These are phyloP conservation scores for Indicator indicator DNA, from an alignment of 2,113 vertebrate species.

Conservation along the genomic window DNA sequence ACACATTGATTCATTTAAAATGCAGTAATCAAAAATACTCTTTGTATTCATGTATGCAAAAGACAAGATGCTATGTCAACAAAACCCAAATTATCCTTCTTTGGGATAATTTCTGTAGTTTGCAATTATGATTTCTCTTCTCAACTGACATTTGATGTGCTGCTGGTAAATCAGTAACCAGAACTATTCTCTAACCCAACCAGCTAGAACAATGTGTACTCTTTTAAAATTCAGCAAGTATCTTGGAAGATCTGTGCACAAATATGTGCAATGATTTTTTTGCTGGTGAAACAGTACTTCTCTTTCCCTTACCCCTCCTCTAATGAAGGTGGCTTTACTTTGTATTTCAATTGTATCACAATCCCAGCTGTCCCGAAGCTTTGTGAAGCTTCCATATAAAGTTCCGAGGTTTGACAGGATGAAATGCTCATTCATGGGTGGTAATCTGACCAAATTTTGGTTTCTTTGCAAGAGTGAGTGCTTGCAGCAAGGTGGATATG, in stretches of 20 bases:
- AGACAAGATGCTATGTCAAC: not conserved
- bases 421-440: not conserved
- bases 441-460: not conserved
- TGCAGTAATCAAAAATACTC: not conserved
- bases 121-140: slow-evolving; percentile 15
- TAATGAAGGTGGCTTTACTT: not conserved
- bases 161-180: not conserved
- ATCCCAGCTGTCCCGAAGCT: not conserved
- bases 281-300: not conserved
- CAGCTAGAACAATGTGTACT: not conserved
- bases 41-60: not conserved
- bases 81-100: not conserved
- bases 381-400: not conserved
- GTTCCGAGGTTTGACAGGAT: not conserved
- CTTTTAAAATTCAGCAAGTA: not conserved
- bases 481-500: not conserved
- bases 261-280: not conserved
- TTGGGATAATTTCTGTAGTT: not conserved
- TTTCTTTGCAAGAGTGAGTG: not conserved
- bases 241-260: not conserved
- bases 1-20: not conserved
- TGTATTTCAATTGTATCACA: not conserved
- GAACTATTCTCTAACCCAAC: not conserved
- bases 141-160: not conserved
- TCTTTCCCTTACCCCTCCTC: not conserved